Conservation (phyloP, 2,888 invertebrate species). For the Aplocera efformata region DNA sequence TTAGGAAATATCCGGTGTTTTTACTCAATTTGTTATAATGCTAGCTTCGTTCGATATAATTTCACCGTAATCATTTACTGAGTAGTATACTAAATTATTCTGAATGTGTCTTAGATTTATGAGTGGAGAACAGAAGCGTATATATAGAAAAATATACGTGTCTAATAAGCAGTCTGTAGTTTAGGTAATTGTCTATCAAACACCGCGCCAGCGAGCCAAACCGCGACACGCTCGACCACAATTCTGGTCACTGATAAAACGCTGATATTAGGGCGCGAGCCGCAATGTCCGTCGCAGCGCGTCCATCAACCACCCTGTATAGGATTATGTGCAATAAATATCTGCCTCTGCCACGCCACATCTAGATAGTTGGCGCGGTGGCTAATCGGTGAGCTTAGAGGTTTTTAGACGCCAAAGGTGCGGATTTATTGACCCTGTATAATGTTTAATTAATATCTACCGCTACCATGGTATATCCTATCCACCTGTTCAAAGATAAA, state of each 20-base stretch:
- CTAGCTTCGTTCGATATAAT: no score
- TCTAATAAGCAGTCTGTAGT: background rate
- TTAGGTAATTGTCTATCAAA: constrained; percentile 10
- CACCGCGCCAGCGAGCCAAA: constrained; percentile 20
- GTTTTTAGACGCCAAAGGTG: background rate
- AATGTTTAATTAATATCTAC: no score
- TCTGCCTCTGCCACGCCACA: background rate
- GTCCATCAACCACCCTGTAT: constrained; percentile 45
- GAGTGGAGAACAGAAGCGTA: no score
- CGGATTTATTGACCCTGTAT: background rate
- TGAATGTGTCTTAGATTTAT: no score
- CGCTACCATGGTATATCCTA: no score
- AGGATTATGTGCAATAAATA: constrained; percentile 11
- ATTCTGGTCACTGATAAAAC: constrained; percentile 69
- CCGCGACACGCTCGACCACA: constrained; percentile 37
- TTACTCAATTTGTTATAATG: no score
- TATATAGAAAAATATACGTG: no score
- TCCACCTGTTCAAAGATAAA: no score
- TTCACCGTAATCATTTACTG: no score
- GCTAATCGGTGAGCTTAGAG: no score
- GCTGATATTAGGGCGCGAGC: constrained; percentile 66
- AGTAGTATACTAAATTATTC: no score
- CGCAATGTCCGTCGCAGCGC: constrained; percentile 43
- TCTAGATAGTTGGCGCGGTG: no score
- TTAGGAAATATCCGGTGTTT: background rate